phyloP scores from a whole-genome alignment of 2,797 vertebrate species.

The Schizopygopsis pylzovi region DNA sequence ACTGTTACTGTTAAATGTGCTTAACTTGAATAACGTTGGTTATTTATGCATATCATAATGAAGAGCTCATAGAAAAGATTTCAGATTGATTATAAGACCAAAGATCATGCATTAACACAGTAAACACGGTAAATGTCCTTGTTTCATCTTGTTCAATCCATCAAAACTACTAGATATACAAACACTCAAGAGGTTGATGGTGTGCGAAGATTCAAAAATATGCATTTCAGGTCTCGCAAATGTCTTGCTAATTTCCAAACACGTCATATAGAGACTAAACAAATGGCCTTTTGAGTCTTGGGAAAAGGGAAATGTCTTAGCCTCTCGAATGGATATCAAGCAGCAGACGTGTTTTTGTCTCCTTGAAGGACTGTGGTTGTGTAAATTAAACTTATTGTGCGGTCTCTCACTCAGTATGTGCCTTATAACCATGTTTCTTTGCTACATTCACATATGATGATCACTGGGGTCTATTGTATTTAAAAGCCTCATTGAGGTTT shows the following conservation, averaged over 20 bases:
- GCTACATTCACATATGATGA: conserved; percentile 42
- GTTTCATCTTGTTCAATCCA: background rate
- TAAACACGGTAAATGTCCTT: background rate
- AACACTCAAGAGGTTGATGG: background rate
- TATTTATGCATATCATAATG: background rate
- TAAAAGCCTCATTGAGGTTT: conserved; percentile 55
- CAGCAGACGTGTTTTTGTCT: background rate
- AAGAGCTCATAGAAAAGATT: background rate
- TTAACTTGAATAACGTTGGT: background rate
- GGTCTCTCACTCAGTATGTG: background rate
- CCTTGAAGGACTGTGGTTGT: background rate
- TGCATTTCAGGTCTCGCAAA: background rate
- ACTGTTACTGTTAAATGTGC: background rate
- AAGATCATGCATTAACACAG: background rate
- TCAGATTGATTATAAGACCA: background rate
- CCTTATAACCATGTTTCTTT: conserved; percentile 31
- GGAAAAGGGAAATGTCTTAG: conserved; percentile 17
- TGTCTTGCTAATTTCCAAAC: background rate
- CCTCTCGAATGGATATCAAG: background rate
- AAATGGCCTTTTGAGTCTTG: conserved; percentile 10
- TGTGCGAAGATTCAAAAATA: background rate
- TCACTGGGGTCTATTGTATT: conserved; percentile 56
- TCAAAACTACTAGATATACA: background rate
- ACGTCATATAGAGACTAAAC: background rate
- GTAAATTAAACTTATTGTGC: conserved; percentile 14